These are phyloP conservation scores for Triplophysa siluroides DNA, from an alignment of 2,113 vertebrate genomes.

Conservation along the genomic window DNA sequence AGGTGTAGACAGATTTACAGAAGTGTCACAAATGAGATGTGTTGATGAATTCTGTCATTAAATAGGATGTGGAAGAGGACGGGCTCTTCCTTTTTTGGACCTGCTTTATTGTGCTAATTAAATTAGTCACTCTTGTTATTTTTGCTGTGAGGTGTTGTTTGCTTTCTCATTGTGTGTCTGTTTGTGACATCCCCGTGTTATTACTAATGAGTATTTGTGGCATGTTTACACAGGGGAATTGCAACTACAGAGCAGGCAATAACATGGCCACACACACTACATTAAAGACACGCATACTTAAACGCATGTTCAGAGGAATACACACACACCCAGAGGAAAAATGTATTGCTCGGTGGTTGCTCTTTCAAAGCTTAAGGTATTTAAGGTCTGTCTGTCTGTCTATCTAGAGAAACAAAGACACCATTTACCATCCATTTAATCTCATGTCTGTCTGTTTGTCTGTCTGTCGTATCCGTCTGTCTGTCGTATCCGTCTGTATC, in stretches of 20 bases:
- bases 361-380: no score
- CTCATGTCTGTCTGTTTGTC: no score
- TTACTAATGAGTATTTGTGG: slow-evolving; percentile 66
- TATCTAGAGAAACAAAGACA: no score
- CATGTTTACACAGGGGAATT: slow-evolving; percentile 52
- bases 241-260: slow-evolving; percentile 49
- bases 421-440: no score
- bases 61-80: slow-evolving; percentile 26
- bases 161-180: slow-evolving; percentile 25
- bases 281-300: slow-evolving; percentile 14
- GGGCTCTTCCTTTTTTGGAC: neutral
- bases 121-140: slow-evolving; percentile 48
- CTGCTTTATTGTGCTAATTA: slow-evolving; percentile 46
- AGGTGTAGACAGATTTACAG: slow-evolving; percentile 17
- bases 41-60: slow-evolving; percentile 50
- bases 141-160: slow-evolving; percentile 11
- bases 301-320: slow-evolving; percentile 13
- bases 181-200: slow-evolving; percentile 33
- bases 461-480: no score
- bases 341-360: no score
- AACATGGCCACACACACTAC: slow-evolving; percentile 34
- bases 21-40: neutral
- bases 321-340: slow-evolving; percentile 6
- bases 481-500: no score
- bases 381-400: no score